A percentile compares a stretch with the other conserved stretches of the same genome.
Conservation (phyloP, 1,140 invertebrate genomes). For the Caerostris darwini region DNA sequence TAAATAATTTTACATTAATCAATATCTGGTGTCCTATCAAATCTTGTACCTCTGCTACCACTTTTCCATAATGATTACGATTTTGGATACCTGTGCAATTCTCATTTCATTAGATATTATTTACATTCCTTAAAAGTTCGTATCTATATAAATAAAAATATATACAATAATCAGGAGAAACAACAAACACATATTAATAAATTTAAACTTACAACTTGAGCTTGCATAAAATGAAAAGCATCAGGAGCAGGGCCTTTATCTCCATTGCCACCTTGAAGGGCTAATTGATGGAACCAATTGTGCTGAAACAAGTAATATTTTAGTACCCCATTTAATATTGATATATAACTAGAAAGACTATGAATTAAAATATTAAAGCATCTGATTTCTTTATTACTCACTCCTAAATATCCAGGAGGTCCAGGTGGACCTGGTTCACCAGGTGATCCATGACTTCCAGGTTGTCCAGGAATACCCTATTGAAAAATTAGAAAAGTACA, state of each 20-base stretch:
- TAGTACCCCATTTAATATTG: neutral
- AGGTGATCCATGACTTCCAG: conserved; percentile 84
- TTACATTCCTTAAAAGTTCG: neutral
- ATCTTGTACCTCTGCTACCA: too few species aligned
- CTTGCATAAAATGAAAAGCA: conserved; percentile 89
- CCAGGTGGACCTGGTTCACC: conserved; percentile 84
- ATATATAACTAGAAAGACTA: neutral
- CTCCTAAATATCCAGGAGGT: conserved; percentile 86
- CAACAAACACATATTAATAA: neutral
- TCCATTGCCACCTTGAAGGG: conserved; percentile 83
- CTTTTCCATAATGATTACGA: too few species aligned
- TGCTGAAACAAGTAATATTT: conserved; percentile 46
- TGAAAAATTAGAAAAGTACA: neutral
- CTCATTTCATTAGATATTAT: neutral
- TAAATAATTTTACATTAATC: too few species aligned
- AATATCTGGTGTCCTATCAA: too few species aligned
- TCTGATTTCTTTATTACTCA: neutral
- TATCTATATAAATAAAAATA: neutral
- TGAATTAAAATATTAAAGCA: neutral
- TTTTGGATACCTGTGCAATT: too few species aligned
- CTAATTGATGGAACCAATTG: conserved; percentile 79
- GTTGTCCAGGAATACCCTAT: conserved; percentile 70
- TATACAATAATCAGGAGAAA: neutral
- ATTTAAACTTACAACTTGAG: conserved; percentile 84
- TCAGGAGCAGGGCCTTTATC: conserved; percentile 89